Evolutionary conservation across 2,797 vertebrate species (phyloP).

Genomic region (Acanthis flammea): DNA sequence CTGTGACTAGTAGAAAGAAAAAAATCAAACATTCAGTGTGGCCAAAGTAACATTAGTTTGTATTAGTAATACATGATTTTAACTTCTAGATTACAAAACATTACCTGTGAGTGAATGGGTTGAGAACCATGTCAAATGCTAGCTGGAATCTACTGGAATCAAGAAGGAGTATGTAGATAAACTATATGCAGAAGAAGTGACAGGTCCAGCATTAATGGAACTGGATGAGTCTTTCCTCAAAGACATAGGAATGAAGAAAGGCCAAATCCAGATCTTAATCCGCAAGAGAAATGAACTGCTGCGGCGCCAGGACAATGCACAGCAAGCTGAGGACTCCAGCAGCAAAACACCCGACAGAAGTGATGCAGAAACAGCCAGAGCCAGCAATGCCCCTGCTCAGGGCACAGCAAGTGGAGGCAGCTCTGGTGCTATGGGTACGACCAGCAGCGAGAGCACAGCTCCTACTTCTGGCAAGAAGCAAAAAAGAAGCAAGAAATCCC

Average conservation of each 20-base stretch:
- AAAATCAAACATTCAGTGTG: fast-evolving
- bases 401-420: not conserved
- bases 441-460: not conserved
- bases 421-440: not conserved
- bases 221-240: slow-evolving; percentile 75
- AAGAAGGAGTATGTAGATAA: slow-evolving; percentile 77
- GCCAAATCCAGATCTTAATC: slow-evolving; percentile 78
- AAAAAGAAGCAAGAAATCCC: not conserved
- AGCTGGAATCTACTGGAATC: slow-evolving; percentile 77
- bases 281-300: slow-evolving; percentile 72
- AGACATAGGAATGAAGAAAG: slow-evolving; percentile 76
- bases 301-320: not conserved
- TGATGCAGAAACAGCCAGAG: fast-evolving
- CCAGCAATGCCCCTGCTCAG: fast-evolving
- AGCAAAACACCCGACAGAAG: fast-evolving
- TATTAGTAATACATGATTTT: not conserved
- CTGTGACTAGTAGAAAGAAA: not conserved
- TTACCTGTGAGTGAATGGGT: slow-evolving; percentile 73
- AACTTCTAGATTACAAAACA: slow-evolving; percentile 36
- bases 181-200: slow-evolving; percentile 76
- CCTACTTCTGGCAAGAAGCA: not conserved
- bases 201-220: slow-evolving; percentile 64
- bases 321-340: slow-evolving; percentile 5
- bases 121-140: slow-evolving; percentile 77
- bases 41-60: not conserved